These are phyloP conservation scores for Tubulanus polymorphus DNA, from an alignment of 2,888 invertebrate species.

Conservation along the genomic window DNA sequence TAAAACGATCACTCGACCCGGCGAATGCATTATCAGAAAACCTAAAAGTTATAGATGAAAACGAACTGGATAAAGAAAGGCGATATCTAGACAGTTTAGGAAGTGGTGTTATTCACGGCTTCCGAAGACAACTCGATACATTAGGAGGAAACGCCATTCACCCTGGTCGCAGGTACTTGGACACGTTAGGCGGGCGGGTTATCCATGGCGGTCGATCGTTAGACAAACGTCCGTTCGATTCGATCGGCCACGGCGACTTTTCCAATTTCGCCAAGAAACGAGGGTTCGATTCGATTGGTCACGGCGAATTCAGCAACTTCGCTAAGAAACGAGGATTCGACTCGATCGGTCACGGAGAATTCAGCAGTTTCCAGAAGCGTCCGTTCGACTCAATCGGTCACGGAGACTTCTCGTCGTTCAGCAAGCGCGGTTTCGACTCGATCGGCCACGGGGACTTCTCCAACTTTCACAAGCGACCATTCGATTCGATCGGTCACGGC, in stretches of 20 bases:
- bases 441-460: too few species aligned
- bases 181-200: not conserved
- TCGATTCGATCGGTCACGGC: too few species aligned
- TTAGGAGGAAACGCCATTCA: not conserved
- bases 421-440: too few species aligned
- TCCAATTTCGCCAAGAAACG: not conserved
- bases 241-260: not conserved
- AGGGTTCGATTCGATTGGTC: not conserved
- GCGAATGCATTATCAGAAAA: too few species aligned
- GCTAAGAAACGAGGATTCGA: not conserved
- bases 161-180: not conserved
- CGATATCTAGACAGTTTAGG: too few species aligned
- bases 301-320: not conserved
- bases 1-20: too few species aligned
- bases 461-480: not conserved
- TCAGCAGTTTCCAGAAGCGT: not conserved
- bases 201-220: not conserved
- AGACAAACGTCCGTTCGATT: not conserved
- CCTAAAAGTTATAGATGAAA: too few species aligned
- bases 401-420: not conserved
- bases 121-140: too few species aligned
- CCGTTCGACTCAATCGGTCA: not conserved
- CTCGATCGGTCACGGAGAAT: not conserved
- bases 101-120: too few species aligned
- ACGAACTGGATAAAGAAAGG: too few species aligned